phyloP scores from a whole-genome alignment of 2,797 vertebrate species.

The Xenopus petersii region DNA sequence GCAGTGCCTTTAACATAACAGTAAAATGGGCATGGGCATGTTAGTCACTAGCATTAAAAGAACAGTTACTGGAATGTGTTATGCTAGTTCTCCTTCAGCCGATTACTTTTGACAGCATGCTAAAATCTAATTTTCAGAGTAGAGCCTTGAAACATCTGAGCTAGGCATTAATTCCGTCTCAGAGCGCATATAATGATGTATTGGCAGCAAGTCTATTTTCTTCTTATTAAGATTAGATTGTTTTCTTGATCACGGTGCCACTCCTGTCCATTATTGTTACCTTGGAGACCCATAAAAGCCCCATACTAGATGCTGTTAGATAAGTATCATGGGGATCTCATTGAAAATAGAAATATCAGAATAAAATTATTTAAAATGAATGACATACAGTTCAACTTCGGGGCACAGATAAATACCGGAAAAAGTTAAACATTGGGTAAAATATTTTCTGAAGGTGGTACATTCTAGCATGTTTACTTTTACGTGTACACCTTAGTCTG shows the following conservation, averaged over 20 bases:
- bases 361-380: no score
- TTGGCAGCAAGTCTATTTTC: constrained; percentile 20
- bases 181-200: constrained; percentile 10
- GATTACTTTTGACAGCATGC: background rate
- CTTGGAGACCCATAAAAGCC: constrained; percentile 22
- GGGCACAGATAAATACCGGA: no score
- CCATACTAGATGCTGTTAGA: background rate
- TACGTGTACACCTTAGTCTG: no score
- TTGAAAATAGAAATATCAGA: background rate
- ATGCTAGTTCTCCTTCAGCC: background rate
- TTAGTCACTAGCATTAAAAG: no score
- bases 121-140: constrained; percentile 11
- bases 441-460: no score
- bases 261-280: constrained; percentile 29
- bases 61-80: background rate
- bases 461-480: no score
- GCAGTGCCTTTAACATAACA: no score
- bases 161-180: constrained; percentile 1
- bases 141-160: background rate
- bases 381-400: no score
- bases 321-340: background rate
- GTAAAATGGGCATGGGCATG: no score
- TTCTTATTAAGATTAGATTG: constrained; percentile 31
- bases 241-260: constrained; percentile 10
- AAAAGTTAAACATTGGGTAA: no score